Base-by-base conservation (phyloP, 2,888 invertebrate species). In the Pseudanteris insignis region DNA sequence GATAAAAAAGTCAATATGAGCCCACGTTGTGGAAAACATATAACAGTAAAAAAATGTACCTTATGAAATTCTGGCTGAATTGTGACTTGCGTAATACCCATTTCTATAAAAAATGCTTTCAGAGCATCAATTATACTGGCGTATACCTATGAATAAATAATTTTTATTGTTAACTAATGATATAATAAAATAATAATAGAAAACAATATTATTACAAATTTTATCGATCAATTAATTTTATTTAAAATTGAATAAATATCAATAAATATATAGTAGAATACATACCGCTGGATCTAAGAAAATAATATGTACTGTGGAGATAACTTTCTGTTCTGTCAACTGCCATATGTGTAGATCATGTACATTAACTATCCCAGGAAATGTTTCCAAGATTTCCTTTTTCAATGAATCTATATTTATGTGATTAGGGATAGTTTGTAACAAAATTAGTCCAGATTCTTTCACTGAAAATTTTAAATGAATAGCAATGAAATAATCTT, bases 261-360 rank as follows among this genome's bases (percentile, higher is more conserved):
- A 4, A 21, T 5, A 21, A n/a, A n/a, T n/a, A n/a, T n/a, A n/a
- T n/a, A n/a, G n/a, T n/a, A n/a, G 9, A 11, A 25, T 6, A 36
- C 18, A 2, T 47, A 85, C 85, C 75, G 82, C 83, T 13, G 88
- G 86, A 74, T 86, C 86, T 65, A 85, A 81, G 71, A 90, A 89
- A 67, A 89, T 88, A 5, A 94, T 87, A 73, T 94, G 94, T 2
- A 89, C 91, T 0, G 94, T 94, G 12, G 92, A 91, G 37, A 94
- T 89, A 25, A 90, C 86, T 78, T 89, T 88, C 68, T 87, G 86
- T 0, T 89, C 86, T 2, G 91, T 90, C 60, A 94, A 81, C 69
- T 92, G 91, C 94, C 94, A 94, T 12, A 94, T 89, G 74, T 94
- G 94, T 29, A 94, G 84, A 80, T 94, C 94, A 73, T 94, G 94